These are phyloP conservation scores for Cephus rjabovi DNA, from an alignment of 2,888 invertebrate species.

Conservation along the genomic window DNA sequence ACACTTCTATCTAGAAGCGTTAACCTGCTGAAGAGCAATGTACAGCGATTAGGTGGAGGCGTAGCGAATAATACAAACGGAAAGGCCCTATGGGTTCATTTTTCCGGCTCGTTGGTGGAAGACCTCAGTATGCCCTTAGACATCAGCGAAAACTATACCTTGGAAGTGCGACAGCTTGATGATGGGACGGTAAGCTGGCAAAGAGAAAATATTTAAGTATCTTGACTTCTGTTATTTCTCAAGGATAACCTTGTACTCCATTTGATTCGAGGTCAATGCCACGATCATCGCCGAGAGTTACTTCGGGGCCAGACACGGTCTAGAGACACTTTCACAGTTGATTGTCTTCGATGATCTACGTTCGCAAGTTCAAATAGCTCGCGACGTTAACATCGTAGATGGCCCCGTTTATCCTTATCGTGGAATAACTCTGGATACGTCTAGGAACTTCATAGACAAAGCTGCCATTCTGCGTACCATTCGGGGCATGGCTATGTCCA, in stretches of 20 bases:
- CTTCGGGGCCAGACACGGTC: slow-evolving; percentile 76
- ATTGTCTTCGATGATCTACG: slow-evolving; percentile 76
- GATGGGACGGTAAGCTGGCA: slow-evolving; percentile 64
- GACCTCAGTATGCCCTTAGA: slow-evolving; percentile 66
- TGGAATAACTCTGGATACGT: slow-evolving; percentile 89
- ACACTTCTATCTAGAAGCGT: background rate
- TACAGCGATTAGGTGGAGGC: slow-evolving; percentile 13
- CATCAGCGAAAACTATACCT: slow-evolving; percentile 73
- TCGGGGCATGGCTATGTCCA: slow-evolving; percentile 91
- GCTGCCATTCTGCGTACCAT: slow-evolving; percentile 80
- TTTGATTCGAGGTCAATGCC: slow-evolving; percentile 63
- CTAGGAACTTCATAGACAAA: slow-evolving; percentile 86
- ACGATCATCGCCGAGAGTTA: slow-evolving; percentile 72
- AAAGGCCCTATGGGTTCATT: slow-evolving; percentile 37
- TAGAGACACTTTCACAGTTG: slow-evolving; percentile 77
- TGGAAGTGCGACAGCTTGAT: slow-evolving; percentile 65
- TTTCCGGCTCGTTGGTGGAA: slow-evolving; percentile 11
- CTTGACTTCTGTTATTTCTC: background rate
- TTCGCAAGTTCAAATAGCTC: slow-evolving; percentile 72
- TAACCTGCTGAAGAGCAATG: slow-evolving; percentile 36
- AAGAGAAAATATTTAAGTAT: background rate
- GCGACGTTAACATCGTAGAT: slow-evolving; percentile 76
- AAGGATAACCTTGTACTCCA: background rate
- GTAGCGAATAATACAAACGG: slow-evolving; percentile 31
- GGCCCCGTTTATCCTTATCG: slow-evolving; percentile 88